Base-by-base conservation (phyloP, 2,113 vertebrate genomes). In the Daphoenositta chrysoptera region DNA sequence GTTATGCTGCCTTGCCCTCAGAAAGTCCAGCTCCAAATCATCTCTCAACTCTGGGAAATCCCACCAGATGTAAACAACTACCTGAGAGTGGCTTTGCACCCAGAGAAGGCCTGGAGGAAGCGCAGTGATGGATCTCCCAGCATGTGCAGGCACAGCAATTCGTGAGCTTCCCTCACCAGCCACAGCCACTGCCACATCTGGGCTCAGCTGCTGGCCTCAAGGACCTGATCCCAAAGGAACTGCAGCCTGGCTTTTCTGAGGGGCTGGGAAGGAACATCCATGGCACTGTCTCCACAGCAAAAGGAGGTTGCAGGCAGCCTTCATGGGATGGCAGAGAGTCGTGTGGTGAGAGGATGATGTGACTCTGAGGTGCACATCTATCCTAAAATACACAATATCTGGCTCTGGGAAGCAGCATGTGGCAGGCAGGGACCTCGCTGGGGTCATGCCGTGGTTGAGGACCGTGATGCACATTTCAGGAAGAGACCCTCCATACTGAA, bases 11-110 rank as follows among this genome's bases (percentile, higher is more conserved):
- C 28, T 51, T 88, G 75, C 50, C 64, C 69, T 83, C 84, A 93
- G 47, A 94, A 94, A 87, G 64, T 89, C 94, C 93, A 89, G 40
- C 70, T 89, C 83, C 95, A 91, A 64, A 89, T 91, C 91, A 94
- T 87, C 53, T 89, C 91, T 92, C 37, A 37, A 35, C 88, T 37
- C 35, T 45, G 92, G 93, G 83, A 90, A 96, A 94, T 63, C 63
- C 95, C 93, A 89, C n/a, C 53, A 69, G 61, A 40, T 42, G 13
- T 91, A 89, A 89, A 88, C 91, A 97, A 33, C 73, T 53, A 37
- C 70, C 47, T 0, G 15, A 64, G 35, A 0, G 4, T 53, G 50
- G 30, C 77, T 83, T 44, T 86, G 54, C 30, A 45, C 39, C 20
- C 1, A 0, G 40, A 48, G 73, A 51, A 1, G 7, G 9, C 54